These are phyloP conservation scores for Chelonus insularis DNA, from an alignment of 1,140 invertebrate species.

Conservation along the genomic window DNA sequence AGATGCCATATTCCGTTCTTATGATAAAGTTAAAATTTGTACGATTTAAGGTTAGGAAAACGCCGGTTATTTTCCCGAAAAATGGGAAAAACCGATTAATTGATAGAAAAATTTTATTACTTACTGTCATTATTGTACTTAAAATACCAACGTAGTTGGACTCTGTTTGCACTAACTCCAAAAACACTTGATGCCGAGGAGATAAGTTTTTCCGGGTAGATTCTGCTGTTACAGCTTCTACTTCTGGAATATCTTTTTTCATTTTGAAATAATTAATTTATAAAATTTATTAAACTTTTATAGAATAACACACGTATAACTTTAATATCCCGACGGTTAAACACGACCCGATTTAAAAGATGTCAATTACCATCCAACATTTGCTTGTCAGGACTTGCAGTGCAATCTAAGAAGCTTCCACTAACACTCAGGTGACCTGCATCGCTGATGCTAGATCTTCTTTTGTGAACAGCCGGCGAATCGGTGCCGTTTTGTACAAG, in stretches of 20 bases:
- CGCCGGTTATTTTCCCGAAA: too few relatives aligned
- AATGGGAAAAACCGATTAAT: too few relatives aligned
- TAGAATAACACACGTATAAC: too few relatives aligned
- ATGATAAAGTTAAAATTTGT: too few relatives aligned
- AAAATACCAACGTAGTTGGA: constrained; percentile 96
- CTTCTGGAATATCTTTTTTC: constrained; percentile 57
- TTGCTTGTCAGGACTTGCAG: constrained; percentile 74
- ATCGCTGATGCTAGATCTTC: constrained; percentile 81
- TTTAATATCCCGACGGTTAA: too few relatives aligned
- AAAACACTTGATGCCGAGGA: constrained; percentile 83
- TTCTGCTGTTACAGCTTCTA: constrained; percentile 63
- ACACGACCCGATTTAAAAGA: background rate
- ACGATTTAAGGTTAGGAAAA: too few relatives aligned
- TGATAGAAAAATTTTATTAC: constrained; percentile 31
- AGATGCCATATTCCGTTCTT: too few relatives aligned
- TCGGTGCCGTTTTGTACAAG: constrained; percentile 60
- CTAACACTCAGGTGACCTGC: constrained; percentile 80
- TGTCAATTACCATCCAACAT: constrained; percentile 62
- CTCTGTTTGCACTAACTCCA: constrained; percentile 94
- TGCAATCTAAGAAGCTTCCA: constrained; percentile 85
- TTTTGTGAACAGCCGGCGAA: constrained; percentile 68
- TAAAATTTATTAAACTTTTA: too few relatives aligned
- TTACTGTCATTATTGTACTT: constrained; percentile 86
- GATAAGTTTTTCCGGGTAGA: constrained; percentile 70
- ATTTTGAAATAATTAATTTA: constrained; percentile 1